A percentile compares a stretch with the other conserved stretches of the same genome.
Conservation (phyloP, 2,797 vertebrate species). For the Sebastes oblongus region DNA sequence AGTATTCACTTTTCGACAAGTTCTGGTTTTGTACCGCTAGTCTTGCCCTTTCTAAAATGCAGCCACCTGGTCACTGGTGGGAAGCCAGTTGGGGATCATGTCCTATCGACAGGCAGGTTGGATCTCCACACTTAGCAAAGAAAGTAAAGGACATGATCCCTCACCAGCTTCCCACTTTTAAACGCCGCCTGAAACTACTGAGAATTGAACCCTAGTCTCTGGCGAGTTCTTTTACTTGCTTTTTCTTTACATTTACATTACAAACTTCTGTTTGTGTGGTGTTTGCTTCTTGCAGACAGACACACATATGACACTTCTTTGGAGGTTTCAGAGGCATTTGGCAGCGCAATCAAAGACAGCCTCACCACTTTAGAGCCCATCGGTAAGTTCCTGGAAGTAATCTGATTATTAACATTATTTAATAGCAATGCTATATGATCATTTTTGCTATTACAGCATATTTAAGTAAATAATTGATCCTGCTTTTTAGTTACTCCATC, state of each 20-base stretch:
- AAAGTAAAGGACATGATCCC: neutral
- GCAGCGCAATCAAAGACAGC: conserved; percentile 55
- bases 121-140: neutral
- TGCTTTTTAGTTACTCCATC: neutral
- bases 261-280: neutral
- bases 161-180: neutral
- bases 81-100: neutral
- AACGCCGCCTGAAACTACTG: neutral
- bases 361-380: conserved; percentile 43
- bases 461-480: neutral
- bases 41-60: neutral
- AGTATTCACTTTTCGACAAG: neutral
- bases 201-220: neutral
- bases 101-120: neutral
- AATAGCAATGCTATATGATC: neutral
- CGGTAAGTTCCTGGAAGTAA: conserved; percentile 38
- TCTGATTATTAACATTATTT: neutral
- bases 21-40: neutral
- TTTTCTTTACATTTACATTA: neutral
- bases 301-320: conserved; percentile 70
- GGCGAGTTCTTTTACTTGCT: neutral
- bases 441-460: neutral
- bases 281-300: conserved; percentile 50
- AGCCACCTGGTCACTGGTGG: neutral
- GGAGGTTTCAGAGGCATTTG: conserved; percentile 67